Conservation (phyloP, 1,140 invertebrate genomes). For the Campoletis sonorensis region DNA sequence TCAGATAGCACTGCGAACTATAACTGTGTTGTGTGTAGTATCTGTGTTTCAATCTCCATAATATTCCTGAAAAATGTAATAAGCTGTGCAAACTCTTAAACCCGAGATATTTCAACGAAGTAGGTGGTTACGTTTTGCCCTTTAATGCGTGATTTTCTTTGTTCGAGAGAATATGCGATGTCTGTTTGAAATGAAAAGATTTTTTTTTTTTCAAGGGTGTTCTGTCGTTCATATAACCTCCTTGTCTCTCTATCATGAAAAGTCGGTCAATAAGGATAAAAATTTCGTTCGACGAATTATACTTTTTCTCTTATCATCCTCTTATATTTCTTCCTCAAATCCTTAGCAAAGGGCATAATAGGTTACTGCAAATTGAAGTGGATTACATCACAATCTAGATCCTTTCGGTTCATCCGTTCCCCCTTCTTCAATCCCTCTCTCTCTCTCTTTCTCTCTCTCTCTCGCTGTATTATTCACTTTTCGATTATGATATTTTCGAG, state of each 20-base stretch:
- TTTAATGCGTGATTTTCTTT: background rate
- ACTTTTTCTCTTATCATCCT: slow-evolving; percentile 17
- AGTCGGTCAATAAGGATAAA: slow-evolving; percentile 1
- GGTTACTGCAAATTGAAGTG: slow-evolving; percentile 73
- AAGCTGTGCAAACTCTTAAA: background rate
- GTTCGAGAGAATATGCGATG: background rate
- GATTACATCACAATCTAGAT: slow-evolving; percentile 69
- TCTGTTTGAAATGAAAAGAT: background rate
- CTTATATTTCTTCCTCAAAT: slow-evolving; percentile 21
- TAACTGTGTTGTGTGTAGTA: background rate
- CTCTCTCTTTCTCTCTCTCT: slow-evolving; percentile 22
- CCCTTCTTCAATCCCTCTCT: slow-evolving; percentile 31
- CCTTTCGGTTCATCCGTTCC: slow-evolving; percentile 47
- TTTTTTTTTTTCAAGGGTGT: too few relatives aligned
- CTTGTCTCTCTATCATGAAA: background rate
- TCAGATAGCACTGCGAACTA: background rate
- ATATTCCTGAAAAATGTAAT: background rate
- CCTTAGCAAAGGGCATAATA: slow-evolving; percentile 49
- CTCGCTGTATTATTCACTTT: slow-evolving; percentile 21
- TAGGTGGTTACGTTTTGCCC: background rate
- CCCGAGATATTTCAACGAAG: background rate
- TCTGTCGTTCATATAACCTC: too few relatives aligned
- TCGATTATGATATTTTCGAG: slow-evolving; percentile 43
- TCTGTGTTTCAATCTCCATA: background rate
- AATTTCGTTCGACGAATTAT: slow-evolving; percentile 10